phyloP scores from a whole-genome alignment of 2,113 vertebrate species.

The Takifugu flavidus region DNA sequence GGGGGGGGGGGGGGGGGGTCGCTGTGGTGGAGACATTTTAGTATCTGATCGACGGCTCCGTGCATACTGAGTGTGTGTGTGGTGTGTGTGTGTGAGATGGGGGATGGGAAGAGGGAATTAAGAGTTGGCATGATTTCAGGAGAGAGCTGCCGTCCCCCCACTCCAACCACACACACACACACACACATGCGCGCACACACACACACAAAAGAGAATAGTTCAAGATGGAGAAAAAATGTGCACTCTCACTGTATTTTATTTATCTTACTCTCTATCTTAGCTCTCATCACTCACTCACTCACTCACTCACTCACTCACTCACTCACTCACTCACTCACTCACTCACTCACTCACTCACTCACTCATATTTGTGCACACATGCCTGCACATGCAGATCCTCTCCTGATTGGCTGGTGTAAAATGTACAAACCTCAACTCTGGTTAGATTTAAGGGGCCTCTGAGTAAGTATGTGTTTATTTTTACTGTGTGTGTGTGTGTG shows the following conservation, averaged over 20 bases:
- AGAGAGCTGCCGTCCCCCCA: slow-evolving; percentile 60
- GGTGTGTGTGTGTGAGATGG: slow-evolving; percentile 34
- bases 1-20: background rate
- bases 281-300: slow-evolving; percentile 5
- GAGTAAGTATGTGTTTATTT: slow-evolving; percentile 78
- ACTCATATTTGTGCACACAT: slow-evolving; percentile 15
- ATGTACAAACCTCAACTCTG: slow-evolving; percentile 51
- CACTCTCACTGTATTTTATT: background rate
- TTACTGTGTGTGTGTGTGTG: slow-evolving; percentile 57
- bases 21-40: slow-evolving; percentile 60
- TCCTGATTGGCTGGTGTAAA: slow-evolving; percentile 46
- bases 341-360: slow-evolving; percentile 5
- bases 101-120: slow-evolving; percentile 70
- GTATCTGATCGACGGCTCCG: slow-evolving; percentile 67
- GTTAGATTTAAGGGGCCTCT: slow-evolving; percentile 70
- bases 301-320: slow-evolving; percentile 1
- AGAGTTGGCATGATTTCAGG: slow-evolving; percentile 74
- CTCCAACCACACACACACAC: background rate
- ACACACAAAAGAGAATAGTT: slow-evolving; percentile 36
- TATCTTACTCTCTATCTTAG: slow-evolving; percentile 11
- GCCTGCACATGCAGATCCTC: slow-evolving; percentile 24
- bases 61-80: slow-evolving; percentile 58
- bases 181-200: slow-evolving; percentile 17
- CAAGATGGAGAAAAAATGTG: slow-evolving; percentile 26
- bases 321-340: background rate